Evolutionary conservation across 1,140 invertebrate genomes (phyloP).

Genomic region (Pararge aegeria): DNA sequence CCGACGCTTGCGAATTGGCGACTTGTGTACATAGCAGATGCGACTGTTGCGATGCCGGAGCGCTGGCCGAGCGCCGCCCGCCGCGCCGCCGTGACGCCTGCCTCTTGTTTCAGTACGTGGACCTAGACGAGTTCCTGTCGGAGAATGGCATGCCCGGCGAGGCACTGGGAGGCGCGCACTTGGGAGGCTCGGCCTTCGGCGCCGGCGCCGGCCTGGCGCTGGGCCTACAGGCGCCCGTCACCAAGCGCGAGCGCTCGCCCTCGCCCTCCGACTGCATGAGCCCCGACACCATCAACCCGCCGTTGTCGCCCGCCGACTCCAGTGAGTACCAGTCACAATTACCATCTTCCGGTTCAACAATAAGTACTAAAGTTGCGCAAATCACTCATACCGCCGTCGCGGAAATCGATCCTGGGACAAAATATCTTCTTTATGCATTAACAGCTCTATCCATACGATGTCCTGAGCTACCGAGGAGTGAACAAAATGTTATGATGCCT

Average conservation of each 20-base stretch:
- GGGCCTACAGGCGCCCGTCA: slow-evolving; percentile 79
- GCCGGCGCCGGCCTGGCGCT: slow-evolving; percentile 79
- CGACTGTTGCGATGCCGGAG: background rate
- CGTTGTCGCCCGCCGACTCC: slow-evolving; percentile 90
- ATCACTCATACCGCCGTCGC: no score
- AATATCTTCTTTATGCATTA: no score
- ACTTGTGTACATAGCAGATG: slow-evolving; percentile 15
- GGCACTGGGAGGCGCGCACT: slow-evolving; percentile 82
- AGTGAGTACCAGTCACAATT: slow-evolving; percentile 89
- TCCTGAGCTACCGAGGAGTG: no score
- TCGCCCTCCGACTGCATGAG: slow-evolving; percentile 92
- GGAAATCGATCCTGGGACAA: no score
- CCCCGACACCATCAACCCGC: slow-evolving; percentile 91
- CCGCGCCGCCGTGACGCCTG: slow-evolving; percentile 35
- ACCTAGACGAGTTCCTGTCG: slow-evolving; percentile 96
- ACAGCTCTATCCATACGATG: no score
- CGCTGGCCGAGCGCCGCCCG: slow-evolving; percentile 31
- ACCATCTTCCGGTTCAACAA: no score
- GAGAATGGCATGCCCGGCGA: slow-evolving; percentile 95
- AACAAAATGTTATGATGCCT: no score
- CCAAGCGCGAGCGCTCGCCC: slow-evolving; percentile 90
- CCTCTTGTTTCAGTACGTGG: slow-evolving; percentile 89
- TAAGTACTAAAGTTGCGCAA: no score
- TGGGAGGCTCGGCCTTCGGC: slow-evolving; percentile 80
- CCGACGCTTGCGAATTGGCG: slow-evolving; percentile 20